Percentiles rank a stretch among this genome's conserved stretches.
phyloP scores from a whole-genome alignment of 2,888 invertebrate species.

The Andricus quercusramuli region DNA sequence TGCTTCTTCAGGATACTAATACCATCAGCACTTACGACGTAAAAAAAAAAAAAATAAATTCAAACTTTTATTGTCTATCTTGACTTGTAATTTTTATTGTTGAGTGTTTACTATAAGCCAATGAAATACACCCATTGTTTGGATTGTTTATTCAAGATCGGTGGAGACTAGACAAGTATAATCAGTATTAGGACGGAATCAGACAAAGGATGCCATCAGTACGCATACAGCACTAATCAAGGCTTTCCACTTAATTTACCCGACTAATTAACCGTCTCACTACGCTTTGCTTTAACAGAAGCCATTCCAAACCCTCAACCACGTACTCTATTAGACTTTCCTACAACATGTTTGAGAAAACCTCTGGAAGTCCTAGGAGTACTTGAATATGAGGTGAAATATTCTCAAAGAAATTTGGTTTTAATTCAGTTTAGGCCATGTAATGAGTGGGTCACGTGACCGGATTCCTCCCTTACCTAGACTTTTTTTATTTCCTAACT shows the following conservation, averaged over 20 bases:
- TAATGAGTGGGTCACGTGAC: no score
- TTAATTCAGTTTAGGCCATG: no score
- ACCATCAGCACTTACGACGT: no score
- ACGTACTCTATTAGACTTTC: not conserved
- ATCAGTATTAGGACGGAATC: not conserved
- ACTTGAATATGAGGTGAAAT: not conserved
- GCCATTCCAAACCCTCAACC: constrained; percentile 65
- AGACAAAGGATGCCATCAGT: constrained; percentile 35
- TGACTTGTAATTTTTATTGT: no score
- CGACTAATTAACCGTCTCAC: constrained; percentile 75
- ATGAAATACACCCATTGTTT: not conserved
- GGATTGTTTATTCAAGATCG: not conserved
- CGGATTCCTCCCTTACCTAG: no score
- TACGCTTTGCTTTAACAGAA: constrained; percentile 66
- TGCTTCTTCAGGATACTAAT: no score
- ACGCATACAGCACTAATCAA: constrained; percentile 73
- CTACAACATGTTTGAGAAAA: not conserved
- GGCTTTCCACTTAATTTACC: constrained; percentile 77
- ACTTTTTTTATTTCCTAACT: no score
- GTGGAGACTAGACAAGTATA: not conserved
- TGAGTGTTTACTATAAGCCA: no score
- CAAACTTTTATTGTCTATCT: no score
- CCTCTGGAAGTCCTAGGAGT: not conserved
- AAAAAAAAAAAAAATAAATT: no score
- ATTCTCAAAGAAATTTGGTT: not conserved